Base-by-base conservation (phyloP, 2,797 vertebrate species). In the Crypturellus tataupa region DNA sequence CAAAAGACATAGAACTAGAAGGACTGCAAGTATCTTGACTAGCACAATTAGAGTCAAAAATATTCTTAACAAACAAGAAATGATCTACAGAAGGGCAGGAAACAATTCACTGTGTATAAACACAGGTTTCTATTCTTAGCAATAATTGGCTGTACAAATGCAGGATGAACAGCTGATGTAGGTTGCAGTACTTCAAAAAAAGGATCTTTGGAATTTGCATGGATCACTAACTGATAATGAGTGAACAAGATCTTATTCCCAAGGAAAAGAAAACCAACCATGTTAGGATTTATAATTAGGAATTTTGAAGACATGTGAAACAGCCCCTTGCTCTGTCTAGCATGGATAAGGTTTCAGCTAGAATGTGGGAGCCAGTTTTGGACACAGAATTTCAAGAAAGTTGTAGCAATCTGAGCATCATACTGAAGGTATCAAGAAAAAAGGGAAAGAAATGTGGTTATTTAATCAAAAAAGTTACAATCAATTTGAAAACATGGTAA, bases 21-120 rank as follows among this genome's bases (percentile, higher is more conserved):
- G 27, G 10, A 20, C 42, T 86, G 55, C 49, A 87, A 29, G 59
- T 63, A 87, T 44, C 64, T 77, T 67, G 56, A 16, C 13, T 86
- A 81, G 64, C 35, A 73, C 69, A 23, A 64, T 65, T 76, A 59
- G 24, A 55, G 40, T 59, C 75, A 59, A 89, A 55, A 83, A 92
- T 78, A 80, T 51, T 75, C 46, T 72, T 82, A 80, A 84, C 18
- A 87, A 82, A 69, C 18, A 89, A 91, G 15, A 71, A 91, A 78
- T 51, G 0, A n/a, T 31, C 18, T 47, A 69, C 51, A 51, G 77
- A 86, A 55, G 40, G 87, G 71, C 37, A 79, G 53, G 63, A 91
- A 91, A 85, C 7, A 72, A 79, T 72, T 81, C 42, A 62, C 46
- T 13, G 31, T 19, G 65, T 80, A 92, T 83, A 91, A 91, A 93